Evolutionary conservation across 2,113 vertebrate species (phyloP).

Genomic region (Percopsis transmontana): DNA sequence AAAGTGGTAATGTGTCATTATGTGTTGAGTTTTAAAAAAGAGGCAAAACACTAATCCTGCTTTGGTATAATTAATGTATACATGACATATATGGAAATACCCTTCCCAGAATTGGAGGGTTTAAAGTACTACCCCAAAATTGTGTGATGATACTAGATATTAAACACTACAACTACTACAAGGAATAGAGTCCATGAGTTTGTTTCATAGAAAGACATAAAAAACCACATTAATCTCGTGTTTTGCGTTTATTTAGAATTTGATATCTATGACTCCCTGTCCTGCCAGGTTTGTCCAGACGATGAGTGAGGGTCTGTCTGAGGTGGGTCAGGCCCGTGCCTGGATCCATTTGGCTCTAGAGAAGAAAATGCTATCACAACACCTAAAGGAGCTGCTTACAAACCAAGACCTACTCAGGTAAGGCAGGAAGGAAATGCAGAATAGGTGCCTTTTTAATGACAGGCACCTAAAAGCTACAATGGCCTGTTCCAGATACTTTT

Average conservation of each 20-base stretch:
- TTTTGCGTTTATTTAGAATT: too few relatives aligned
- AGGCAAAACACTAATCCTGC: not conserved
- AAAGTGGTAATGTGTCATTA: too few relatives aligned
- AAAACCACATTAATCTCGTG: too few relatives aligned
- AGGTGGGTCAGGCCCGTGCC: slow-evolving; percentile 90
- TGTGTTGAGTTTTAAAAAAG: not conserved
- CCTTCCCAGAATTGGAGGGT: too few relatives aligned
- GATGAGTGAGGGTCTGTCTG: slow-evolving; percentile 94
- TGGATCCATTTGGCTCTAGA: slow-evolving; percentile 96
- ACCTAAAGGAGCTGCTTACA: slow-evolving; percentile 92
- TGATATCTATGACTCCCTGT: not conserved
- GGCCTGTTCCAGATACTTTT: too few relatives aligned
- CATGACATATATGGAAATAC: too few relatives aligned
- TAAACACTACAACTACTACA: too few relatives aligned
- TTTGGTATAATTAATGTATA: too few relatives aligned
- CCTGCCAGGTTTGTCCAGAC: slow-evolving; percentile 89
- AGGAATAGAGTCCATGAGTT: too few relatives aligned
- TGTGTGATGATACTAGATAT: not conserved
- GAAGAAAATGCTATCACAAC: slow-evolving; percentile 95
- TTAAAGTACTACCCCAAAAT: too few relatives aligned
- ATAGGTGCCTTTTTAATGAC: not conserved
- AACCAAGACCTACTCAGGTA: slow-evolving; percentile 78
- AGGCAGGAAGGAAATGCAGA: not conserved
- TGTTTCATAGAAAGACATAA: too few relatives aligned
- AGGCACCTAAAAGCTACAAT: too few relatives aligned